Conservation (phyloP, 2,113 vertebrate genomes). For the Tylochromis polylepis region DNA sequence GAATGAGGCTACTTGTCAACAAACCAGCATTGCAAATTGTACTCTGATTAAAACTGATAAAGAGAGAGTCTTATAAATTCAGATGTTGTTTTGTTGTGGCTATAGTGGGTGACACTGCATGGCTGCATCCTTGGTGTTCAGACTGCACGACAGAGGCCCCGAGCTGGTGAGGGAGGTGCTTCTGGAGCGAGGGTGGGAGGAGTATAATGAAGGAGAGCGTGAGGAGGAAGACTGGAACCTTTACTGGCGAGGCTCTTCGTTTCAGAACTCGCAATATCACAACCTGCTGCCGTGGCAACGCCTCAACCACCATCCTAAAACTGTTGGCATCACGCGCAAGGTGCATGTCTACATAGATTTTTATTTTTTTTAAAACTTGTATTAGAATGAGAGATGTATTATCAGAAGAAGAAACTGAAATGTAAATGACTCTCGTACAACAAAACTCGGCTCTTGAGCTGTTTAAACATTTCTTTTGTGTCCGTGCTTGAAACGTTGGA, state of each 20-base stretch:
- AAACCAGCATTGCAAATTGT: background rate
- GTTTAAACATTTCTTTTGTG: fast-evolving
- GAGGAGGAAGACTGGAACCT: conserved; percentile 76
- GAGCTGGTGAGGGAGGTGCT: conserved; percentile 75
- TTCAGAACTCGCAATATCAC: conserved; percentile 61
- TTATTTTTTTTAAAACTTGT: background rate
- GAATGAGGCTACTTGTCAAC: no score
- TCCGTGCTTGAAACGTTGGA: background rate
- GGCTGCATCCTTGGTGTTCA: conserved; percentile 68
- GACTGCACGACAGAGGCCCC: conserved; percentile 64
- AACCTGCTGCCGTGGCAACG: conserved; percentile 77
- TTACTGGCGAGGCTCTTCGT: conserved; percentile 72
- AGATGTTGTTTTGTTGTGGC: background rate
- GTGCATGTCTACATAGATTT: background rate
- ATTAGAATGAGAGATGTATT: background rate
- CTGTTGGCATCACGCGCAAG: conserved; percentile 75
- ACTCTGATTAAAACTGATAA: background rate
- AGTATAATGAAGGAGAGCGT: conserved; percentile 60
- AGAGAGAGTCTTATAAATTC: background rate
- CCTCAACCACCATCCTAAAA: conserved; percentile 81
- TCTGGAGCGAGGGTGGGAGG: conserved; percentile 77
- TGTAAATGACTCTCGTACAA: background rate
- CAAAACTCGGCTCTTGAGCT: background rate
- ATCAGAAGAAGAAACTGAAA: background rate
- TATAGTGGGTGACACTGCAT: background rate